Conservation (phyloP, 1,140 invertebrate genomes). For the Sinonovacula constricta region DNA sequence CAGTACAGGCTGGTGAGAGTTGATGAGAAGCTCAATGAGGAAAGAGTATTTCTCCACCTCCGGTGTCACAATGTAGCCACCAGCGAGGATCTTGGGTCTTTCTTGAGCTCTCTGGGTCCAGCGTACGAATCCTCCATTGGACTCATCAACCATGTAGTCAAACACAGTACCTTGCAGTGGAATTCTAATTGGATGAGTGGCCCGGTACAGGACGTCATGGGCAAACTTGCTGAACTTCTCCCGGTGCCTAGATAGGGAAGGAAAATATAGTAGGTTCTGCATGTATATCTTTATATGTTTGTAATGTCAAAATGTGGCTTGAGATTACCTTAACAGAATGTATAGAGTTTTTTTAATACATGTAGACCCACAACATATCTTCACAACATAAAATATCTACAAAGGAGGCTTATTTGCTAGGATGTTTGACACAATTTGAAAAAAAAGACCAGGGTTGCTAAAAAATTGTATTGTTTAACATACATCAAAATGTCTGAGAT, state of each 20-base stretch:
- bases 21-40: constrained; percentile 72
- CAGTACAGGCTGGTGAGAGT: constrained; percentile 70
- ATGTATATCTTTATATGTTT: too few relatives aligned
- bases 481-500: too few relatives aligned
- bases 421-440: too few relatives aligned
- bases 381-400: too few relatives aligned
- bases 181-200: constrained; percentile 68
- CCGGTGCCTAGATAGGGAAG: constrained; percentile 57
- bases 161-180: constrained; percentile 71
- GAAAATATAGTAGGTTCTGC: too few relatives aligned
- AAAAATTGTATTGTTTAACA: too few relatives aligned
- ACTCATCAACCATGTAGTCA: constrained; percentile 74
- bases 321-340: too few relatives aligned
- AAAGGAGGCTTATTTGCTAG: too few relatives aligned
- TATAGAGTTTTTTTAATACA: too few relatives aligned
- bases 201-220: constrained; percentile 70
- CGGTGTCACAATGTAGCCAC: constrained; percentile 69
- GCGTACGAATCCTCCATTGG: constrained; percentile 63
- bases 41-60: constrained; percentile 76
- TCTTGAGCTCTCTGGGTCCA: constrained; percentile 72
- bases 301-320: too few relatives aligned
- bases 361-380: too few relatives aligned
- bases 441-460: too few relatives aligned
- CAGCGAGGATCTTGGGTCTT: constrained; percentile 58
- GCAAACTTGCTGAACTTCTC: constrained; percentile 75